Percentiles rank a stretch among this genome's conserved stretches.
Conservation (phyloP, 2,797 vertebrate species). For the Pantherophis vulpinus region DNA sequence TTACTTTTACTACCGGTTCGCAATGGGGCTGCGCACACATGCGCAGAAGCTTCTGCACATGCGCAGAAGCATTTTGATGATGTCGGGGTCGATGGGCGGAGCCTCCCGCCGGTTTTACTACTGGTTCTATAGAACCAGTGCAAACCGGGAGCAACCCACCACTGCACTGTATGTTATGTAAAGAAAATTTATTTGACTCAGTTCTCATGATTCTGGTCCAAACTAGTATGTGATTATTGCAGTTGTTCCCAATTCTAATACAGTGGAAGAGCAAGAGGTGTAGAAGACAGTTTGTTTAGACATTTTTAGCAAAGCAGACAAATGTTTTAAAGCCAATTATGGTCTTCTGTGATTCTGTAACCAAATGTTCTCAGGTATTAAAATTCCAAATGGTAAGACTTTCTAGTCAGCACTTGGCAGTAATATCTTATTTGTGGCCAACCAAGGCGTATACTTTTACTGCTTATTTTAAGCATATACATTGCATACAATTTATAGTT, state of each 20-base stretch:
- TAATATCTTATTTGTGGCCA: not conserved
- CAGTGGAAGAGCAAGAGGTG: not conserved
- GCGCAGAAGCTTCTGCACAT: too few relatives aligned
- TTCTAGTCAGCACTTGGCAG: not conserved
- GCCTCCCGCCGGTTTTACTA: too few relatives aligned
- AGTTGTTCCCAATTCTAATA: not conserved
- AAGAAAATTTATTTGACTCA: not conserved
- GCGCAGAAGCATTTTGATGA: too few relatives aligned
- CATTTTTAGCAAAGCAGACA: not conserved
- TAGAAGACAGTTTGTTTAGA: not conserved
- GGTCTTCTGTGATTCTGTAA: not conserved
- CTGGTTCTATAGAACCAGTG: too few relatives aligned
- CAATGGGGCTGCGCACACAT: too few relatives aligned
- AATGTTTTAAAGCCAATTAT: not conserved
- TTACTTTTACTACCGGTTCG: too few relatives aligned
- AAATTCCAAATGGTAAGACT: not conserved
- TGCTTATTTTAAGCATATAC: not conserved
- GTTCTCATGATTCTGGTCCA: not conserved
- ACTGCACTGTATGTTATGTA: not conserved
- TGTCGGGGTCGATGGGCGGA: too few relatives aligned
- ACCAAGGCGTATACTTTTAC: not conserved
- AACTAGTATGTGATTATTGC: not conserved
- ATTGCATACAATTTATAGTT: not conserved
- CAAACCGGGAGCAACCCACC: too few relatives aligned
- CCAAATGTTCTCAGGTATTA: not conserved